Percentiles rank a stretch among this genome's conserved stretches.
Conservation (phyloP, 2,113 vertebrate genomes). For the Nesoenas mayeri region DNA sequence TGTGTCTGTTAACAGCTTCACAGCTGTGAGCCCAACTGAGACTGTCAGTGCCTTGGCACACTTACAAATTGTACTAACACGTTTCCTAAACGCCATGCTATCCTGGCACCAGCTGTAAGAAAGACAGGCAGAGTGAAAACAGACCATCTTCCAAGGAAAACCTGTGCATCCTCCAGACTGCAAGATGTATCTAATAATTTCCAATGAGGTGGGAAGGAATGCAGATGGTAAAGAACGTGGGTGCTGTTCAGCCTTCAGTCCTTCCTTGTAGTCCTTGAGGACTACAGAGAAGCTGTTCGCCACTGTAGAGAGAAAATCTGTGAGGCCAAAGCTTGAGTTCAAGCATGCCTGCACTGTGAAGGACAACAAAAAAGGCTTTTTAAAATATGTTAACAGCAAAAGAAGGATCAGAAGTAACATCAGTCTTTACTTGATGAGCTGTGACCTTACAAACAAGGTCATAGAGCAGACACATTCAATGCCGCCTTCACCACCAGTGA, state of each 20-base stretch:
- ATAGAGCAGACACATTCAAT: fast-evolving
- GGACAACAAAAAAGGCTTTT: neutral
- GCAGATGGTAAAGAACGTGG: fast-evolving
- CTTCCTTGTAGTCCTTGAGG: neutral
- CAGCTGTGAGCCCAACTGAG: neutral
- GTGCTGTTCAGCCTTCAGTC: neutral
- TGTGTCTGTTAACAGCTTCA: fast-evolving
- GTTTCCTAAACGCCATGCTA: neutral
- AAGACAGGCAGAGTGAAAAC: neutral
- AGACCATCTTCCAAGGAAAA: neutral
- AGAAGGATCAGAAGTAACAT: neutral
- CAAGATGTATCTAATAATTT: neutral
- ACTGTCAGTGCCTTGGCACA: neutral
- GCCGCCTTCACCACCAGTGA: fast-evolving
- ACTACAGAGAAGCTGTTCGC: neutral
- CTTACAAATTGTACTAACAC: neutral
- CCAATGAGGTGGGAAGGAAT: neutral
- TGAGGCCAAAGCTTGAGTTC: neutral
- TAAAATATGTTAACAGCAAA: neutral
- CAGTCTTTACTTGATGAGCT: neutral
- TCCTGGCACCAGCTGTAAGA: neutral
- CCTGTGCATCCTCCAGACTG: neutral
- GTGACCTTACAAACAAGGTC: neutral
- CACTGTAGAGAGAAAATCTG: fast-evolving
- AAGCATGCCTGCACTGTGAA: neutral